Evolutionary conservation across 2,797 vertebrate genomes (phyloP).

Genomic region (Scolopax rusticola): DNA sequence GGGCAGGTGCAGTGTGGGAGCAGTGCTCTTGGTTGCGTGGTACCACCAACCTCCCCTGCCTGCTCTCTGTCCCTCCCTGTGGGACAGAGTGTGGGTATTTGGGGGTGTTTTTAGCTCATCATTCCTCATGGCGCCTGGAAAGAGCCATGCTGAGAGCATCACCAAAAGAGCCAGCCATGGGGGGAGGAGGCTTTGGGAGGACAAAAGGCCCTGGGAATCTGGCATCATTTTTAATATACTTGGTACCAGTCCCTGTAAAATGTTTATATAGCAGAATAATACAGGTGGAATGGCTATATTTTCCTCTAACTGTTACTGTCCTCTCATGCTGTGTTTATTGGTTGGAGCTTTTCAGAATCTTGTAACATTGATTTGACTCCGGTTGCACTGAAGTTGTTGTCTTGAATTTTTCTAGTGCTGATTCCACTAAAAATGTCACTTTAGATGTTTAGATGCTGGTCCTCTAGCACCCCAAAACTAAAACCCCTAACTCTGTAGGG

Average conservation of each 20-base stretch:
- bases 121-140: fast-evolving
- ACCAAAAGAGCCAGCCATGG: background rate
- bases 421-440: background rate
- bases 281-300: background rate
- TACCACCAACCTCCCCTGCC: background rate
- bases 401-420: background rate
- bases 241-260: conserved; percentile 17
- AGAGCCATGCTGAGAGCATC: background rate
- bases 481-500: background rate
- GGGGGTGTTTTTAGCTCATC: fast-evolving
- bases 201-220: conserved; percentile 44
- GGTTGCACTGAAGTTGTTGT: background rate
- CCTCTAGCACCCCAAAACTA: background rate
- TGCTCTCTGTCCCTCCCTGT: background rate
- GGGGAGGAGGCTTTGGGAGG: background rate
- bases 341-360: background rate
- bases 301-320: background rate
- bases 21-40: background rate
- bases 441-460: background rate
- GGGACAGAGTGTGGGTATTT: background rate
- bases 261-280: conserved; percentile 14
- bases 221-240: conserved; percentile 29
- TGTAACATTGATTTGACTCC: background rate
- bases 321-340: background rate
- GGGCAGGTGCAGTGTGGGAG: background rate